Evolutionary conservation across 2,797 vertebrate species (phyloP).

Genomic region (Leuciscus waleckii): DNA sequence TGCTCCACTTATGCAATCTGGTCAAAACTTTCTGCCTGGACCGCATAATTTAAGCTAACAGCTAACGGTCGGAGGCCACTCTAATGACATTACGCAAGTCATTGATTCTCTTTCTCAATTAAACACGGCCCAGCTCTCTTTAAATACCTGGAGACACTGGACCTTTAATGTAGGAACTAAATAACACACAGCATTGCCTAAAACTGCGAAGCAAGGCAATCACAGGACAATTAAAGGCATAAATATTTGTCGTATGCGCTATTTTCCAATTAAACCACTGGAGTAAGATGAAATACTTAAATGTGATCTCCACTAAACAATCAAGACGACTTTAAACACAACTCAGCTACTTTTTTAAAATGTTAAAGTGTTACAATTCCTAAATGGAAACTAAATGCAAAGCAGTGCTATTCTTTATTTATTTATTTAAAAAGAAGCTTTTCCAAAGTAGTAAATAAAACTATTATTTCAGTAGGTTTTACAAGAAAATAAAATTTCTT

Average conservation of each 20-base stretch:
- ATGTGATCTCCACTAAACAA: conserved; percentile 22
- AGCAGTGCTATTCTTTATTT: not conserved
- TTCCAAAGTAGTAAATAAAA: not conserved
- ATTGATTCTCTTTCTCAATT: conserved; percentile 80
- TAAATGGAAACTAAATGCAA: conserved; percentile 12
- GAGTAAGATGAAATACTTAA: conserved; percentile 12
- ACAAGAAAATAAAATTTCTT: not conserved
- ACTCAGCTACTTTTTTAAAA: not conserved
- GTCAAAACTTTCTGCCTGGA: conserved; percentile 41
- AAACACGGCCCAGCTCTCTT: conserved; percentile 79
- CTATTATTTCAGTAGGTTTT: not conserved
- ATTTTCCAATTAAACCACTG: conserved; percentile 22
- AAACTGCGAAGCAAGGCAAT: conserved; percentile 27
- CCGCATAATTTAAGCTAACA: conserved; percentile 68
- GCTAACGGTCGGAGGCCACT: conserved; percentile 68
- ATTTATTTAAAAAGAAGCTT: not conserved
- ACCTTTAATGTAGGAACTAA: conserved; percentile 74
- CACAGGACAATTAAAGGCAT: conserved; percentile 41
- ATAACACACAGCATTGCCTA: conserved; percentile 76
- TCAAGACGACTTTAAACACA: conserved; percentile 29
- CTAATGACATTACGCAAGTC: conserved; percentile 77
- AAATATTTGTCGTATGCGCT: conserved; percentile 5
- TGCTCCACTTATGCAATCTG: conserved; percentile 60
- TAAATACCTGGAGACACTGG: conserved; percentile 78
- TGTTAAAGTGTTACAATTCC: not conserved